phyloP scores from a whole-genome alignment of 1,140 invertebrate species.

The Neomicropteryx cornuta region DNA sequence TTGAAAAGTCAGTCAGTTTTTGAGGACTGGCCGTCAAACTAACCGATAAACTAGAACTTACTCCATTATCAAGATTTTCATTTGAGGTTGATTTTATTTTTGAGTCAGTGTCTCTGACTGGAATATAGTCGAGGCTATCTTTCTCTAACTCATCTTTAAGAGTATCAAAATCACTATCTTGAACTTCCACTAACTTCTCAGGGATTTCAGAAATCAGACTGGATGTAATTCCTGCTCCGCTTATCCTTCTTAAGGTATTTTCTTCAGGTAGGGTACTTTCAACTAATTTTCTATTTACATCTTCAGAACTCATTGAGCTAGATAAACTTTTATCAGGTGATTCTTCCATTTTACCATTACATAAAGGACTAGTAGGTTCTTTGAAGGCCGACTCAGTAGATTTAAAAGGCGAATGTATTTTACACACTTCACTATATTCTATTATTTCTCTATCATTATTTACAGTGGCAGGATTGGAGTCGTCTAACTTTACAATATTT shows the following conservation, averaged over 20 bases:
- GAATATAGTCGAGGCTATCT: constrained; percentile 38
- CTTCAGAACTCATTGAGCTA: no score
- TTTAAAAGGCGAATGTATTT: constrained; percentile 34
- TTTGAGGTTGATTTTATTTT: constrained; percentile 33
- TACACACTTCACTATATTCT: constrained; percentile 38
- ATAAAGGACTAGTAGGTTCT: constrained; percentile 9
- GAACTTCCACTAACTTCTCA: not conserved
- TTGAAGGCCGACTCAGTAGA: constrained; percentile 14
- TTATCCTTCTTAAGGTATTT: no score
- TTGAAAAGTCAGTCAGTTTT: constrained; percentile 27
- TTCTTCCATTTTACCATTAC: constrained; percentile 9
- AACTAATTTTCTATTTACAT: no score
- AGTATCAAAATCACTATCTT: no score
- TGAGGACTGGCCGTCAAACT: constrained; percentile 38
- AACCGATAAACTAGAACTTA: constrained; percentile 34
- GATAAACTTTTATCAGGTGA: constrained; percentile 12
- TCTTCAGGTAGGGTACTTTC: no score
- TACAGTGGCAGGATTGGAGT: constrained; percentile 22
- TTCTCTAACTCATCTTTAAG: no score
- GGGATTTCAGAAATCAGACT: no score
- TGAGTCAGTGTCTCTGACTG: constrained; percentile 36
- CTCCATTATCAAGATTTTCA: constrained; percentile 20
- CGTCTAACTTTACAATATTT: not conserved
- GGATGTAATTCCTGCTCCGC: no score
- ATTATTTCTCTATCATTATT: constrained; percentile 26